Evolutionary conservation across 30 jellyfish, hydroid and myxozoan genomes (phyloP).

Genomic region (Aurelia sp.): DNA sequence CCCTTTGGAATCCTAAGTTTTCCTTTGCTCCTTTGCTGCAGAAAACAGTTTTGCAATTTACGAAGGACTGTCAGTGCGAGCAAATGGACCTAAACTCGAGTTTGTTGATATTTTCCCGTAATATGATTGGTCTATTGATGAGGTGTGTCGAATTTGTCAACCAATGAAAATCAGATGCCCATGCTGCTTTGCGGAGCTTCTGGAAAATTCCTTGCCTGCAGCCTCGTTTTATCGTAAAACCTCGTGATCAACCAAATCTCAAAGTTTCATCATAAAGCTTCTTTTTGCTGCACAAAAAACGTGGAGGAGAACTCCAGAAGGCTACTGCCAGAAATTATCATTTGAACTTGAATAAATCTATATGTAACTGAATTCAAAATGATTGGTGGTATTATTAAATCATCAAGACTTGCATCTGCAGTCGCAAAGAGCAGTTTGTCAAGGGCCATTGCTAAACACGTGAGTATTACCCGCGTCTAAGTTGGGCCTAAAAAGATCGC

Average conservation of each 20-base stretch:
- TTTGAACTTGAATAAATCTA: neutral
- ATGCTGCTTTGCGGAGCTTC: too few species aligned
- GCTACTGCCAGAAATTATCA: neutral
- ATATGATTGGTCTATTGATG: too few species aligned
- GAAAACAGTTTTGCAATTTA: too few species aligned
- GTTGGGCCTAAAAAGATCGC: neutral
- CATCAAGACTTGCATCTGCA: conserved; percentile 57
- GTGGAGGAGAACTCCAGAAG: conserved; percentile 24
- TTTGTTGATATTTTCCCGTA: too few species aligned
- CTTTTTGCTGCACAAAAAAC: conserved; percentile 34
- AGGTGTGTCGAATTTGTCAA: too few species aligned
- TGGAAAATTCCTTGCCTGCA: too few species aligned
- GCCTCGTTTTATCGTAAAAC: conserved; percentile 23
- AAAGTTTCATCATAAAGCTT: conserved; percentile 53
- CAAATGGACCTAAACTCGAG: too few species aligned
- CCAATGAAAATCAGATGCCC: too few species aligned
- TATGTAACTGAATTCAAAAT: neutral
- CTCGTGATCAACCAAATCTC: conserved; percentile 31
- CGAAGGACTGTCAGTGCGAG: too few species aligned
- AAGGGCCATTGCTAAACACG: conserved; percentile 19
- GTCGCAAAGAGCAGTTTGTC: conserved; percentile 37
- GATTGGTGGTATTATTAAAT: conserved; percentile 45
- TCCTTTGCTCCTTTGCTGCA: too few species aligned
- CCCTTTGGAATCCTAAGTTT: too few species aligned
- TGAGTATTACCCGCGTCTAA: neutral